Evolutionary conservation across 2,113 vertebrate genomes (phyloP), one percentile per base, ranked within the genome.

Genomic region (Rousettus leschenaultii): DNA sequence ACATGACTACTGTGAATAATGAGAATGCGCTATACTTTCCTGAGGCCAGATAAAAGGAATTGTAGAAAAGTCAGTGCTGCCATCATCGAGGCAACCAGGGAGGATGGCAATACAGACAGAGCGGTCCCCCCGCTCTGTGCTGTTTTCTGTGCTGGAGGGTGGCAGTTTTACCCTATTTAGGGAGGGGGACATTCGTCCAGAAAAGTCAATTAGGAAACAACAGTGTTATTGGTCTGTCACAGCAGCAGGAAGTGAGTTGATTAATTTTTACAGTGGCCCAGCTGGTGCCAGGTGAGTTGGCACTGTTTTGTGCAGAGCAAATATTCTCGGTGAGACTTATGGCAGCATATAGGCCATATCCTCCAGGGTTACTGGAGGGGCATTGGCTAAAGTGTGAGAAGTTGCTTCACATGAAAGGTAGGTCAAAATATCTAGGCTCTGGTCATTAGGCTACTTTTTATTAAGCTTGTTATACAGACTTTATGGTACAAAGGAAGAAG

Each of bases 401-500:
- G 57, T 93, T 74, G 57, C 78, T 96, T 95, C 96, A 80, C 80
- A 30, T 78, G 83, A 92, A 97, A 95, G 78, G 85, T 86, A 86
- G 94, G 86, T 86, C 94, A 55, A 65, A 66, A 65, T 94, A 97
- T 91, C 90, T 96, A 97, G 87, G 57, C 87, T 92, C 90, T 90
- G 96, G 89, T 28, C 43, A 30, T 38, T 10, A 80, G 26, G 3
- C 57, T 89, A 5, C 51, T 71, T 57, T 57, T 79, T 73, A 80
- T 74, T 83, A 53, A 65, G 33, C 77, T 88, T 53, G 28, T 93
- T 74, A 40, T 14, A 83, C 59, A 61, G 68, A 80, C 28, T 53
- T 0, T 6, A 14, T 13, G 71, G 74, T 13, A 19, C 22, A 71
- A 33, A 91, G 40, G 74, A 96, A 91, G 89, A 43, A 10, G 26